A percentile compares a stretch with the other conserved stretches of the same genome.
Conservation (phyloP, 2,888 invertebrate species). For the Thymelicus lineola region DNA sequence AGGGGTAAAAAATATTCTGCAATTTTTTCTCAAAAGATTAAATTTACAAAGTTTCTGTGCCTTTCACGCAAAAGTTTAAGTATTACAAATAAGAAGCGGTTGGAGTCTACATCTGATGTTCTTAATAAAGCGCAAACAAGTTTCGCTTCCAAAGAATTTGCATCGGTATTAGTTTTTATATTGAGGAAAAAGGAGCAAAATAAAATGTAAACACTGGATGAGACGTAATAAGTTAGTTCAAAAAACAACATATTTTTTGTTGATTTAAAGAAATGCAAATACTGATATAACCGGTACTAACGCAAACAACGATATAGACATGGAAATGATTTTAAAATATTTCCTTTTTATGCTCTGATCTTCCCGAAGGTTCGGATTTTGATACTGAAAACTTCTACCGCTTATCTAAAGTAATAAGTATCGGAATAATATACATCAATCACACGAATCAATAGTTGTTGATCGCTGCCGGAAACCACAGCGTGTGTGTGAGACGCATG, state of each 20-base stretch:
- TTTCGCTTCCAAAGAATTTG: constrained; percentile 1
- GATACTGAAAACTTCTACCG: no score
- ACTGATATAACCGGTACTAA: no score
- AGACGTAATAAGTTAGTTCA: no score
- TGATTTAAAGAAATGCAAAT: no score
- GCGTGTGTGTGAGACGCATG: background rate
- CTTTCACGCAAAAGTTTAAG: background rate
- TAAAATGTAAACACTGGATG: background rate
- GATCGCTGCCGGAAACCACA: background rate
- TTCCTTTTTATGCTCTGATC: no score
- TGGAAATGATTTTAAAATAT: no score
- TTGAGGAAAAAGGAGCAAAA: background rate
- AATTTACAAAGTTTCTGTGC: background rate
- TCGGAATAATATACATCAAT: background rate
- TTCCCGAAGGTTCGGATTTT: no score
- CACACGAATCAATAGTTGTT: background rate
- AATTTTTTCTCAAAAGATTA: background rate
- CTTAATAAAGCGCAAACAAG: constrained; percentile 11
- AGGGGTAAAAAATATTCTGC: background rate
- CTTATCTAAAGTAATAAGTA: no score
- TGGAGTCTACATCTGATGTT: constrained; percentile 2
- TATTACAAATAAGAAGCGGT: constrained; percentile 4
- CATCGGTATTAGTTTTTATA: constrained; percentile 11
- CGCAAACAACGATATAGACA: no score
- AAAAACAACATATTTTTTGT: no score